Evolutionary conservation across 2,888 invertebrate species (phyloP), one percentile per base, ranked within the genome.

Genomic region (Oscheius myriophilus): DNA sequence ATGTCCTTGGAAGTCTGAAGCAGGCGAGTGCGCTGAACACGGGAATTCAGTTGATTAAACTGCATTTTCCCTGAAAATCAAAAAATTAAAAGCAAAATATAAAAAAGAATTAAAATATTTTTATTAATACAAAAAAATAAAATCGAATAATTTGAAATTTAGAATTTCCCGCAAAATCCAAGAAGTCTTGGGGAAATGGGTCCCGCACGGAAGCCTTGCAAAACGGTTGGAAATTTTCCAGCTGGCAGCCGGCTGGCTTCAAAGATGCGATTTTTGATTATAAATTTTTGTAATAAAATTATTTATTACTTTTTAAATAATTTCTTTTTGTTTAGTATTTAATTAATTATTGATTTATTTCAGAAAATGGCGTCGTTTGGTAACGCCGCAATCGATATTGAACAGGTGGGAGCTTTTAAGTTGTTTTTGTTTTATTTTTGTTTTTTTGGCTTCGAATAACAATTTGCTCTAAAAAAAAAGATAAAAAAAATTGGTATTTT

Each of bases 341-440:
- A 23, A 14, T 18, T 6, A 6, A 6, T 33, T 33, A 33, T 33
- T 9, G 33, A 33, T 9, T 33, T 6, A 6, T 33, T 33, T 9
- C 49, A 49, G 26, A 25, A 2, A 23, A 80, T 80, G 78, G 75
- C 75, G 45, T 65, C 75, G 11, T 80, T 78, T 62, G 79, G 76
- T 53, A 79, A 72, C 59, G 78, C 80, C 26, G 72, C 78, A 6
- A 78, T 80, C 59, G 80, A 80, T 62, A 80, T 80, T 67, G 80
- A 80, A 66, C 73, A 78, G 74, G 80, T 80, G 41, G 46, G 74
- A 51, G n/a, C 14, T n/a, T 39, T 26, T 16, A 16, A 39, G 18
- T 52, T 39, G 9, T n/a, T 62, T 62, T 11, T 21, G 16, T 26
- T n/a, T 49, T 46, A 46, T 4, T 6, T 46, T 3, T 46, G 21